Percentiles rank a stretch among this genome's conserved stretches.
These are phyloP conservation scores for Marcusenius ussheri DNA, from an alignment of 2,113 vertebrate species.

Conservation along the genomic window DNA sequence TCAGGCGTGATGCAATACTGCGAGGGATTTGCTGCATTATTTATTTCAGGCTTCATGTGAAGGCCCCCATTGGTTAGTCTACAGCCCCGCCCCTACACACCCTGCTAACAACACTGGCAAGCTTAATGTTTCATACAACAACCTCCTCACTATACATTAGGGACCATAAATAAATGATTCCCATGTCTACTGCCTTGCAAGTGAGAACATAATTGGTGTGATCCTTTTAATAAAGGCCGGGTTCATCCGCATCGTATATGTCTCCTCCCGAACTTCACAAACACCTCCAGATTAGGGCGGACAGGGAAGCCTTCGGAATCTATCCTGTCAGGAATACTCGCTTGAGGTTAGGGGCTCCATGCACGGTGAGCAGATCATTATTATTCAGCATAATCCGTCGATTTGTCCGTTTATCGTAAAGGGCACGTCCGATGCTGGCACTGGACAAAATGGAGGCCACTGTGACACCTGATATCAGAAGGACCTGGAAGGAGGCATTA, in stretches of 20 bases:
- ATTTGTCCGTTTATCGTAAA: background rate
- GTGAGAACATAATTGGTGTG: background rate
- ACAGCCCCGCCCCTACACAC: background rate
- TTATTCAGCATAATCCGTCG: background rate
- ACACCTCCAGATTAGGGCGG: background rate
- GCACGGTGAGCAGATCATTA: background rate
- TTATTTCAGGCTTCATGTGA: background rate
- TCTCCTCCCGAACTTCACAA: background rate
- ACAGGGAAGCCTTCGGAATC: background rate
- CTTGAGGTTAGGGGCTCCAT: background rate
- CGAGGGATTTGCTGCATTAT: background rate
- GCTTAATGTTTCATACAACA: slow-evolving; percentile 9
- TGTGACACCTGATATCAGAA: background rate
- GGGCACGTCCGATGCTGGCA: background rate
- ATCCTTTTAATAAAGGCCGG: background rate
- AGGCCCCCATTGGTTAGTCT: background rate
- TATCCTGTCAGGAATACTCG: background rate
- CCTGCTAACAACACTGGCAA: background rate
- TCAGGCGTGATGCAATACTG: background rate
- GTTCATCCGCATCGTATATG: background rate
- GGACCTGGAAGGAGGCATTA: background rate
- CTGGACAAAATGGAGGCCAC: background rate
- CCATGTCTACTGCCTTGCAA: background rate
- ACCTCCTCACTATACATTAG: background rate
- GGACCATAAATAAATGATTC: slow-evolving; percentile 5